Base-by-base conservation (phyloP, 1,140 invertebrate genomes). In the Chymomyza costata region DNA sequence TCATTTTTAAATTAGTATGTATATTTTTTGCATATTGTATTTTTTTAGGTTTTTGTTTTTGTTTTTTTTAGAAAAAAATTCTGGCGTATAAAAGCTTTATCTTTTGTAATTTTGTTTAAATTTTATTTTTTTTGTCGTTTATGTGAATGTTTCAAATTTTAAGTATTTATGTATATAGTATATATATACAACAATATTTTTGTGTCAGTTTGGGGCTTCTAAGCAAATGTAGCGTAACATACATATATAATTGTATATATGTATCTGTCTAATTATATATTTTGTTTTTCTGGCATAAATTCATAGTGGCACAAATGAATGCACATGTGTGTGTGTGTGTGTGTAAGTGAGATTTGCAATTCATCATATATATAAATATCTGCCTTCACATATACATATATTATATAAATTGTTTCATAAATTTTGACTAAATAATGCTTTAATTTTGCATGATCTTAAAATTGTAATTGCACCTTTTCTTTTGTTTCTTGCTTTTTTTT, bases 41-140 rank as follows among this genome's bases (percentile, higher is more conserved):
- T n/a, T n/a, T 44, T 39, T 21, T 47, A 15, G 17, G 25, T 14
- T 48, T 19, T 55, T 46, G 6, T 46, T 49, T 44, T 63, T 58
- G 30, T 32, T 41, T 43, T 44, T 35, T 54, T 70, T 78, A 76
- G 62, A 76, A 76, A 78, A 76, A 76, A 78, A 64, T 38, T 78
- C 66, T 78, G 71, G 71, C 73, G 66, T 76, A 76, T 67, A 76
- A 76, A 76, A 76, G 71, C 71, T 76, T 76, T 38, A n/a, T n/a
- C n/a, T n/a, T n/a, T n/a, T n/a, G 49, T 56, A 56, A 61, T 50
- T 60, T 62, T 51, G 35, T 51, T 46, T 43, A 48, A 44, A 28
- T 17, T 62, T 62, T 28, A 52, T 47, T 25, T 10, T 46, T 8
- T 14, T 62, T 18, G 31, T 60, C n/a, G 31, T 49, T 14, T 11